phyloP scores from a whole-genome alignment of 1,140 invertebrate genomes.

The Bombus huntii region DNA sequence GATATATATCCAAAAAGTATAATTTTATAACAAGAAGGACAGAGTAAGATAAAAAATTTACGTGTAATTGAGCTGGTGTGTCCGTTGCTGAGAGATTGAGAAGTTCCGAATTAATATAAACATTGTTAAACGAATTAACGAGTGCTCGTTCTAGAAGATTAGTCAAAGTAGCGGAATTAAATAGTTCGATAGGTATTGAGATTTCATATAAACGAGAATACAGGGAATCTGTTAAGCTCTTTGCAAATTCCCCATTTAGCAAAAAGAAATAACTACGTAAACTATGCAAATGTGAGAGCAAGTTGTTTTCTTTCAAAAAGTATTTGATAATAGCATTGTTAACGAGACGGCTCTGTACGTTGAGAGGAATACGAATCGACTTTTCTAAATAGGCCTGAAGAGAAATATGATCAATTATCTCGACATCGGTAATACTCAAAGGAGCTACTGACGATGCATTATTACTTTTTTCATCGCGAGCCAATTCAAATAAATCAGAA shows the following conservation, averaged over 20 bases:
- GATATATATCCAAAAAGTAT: background rate
- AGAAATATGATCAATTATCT: slow-evolving; percentile 80
- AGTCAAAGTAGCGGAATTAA: slow-evolving; percentile 87
- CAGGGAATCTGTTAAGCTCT: slow-evolving; percentile 86
- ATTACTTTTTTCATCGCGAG: background rate
- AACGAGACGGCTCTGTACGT: slow-evolving; percentile 86
- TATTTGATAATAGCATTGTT: slow-evolving; percentile 88
- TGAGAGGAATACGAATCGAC: slow-evolving; percentile 87
- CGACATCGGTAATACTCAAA: slow-evolving; percentile 76
- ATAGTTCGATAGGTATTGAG: slow-evolving; percentile 85
- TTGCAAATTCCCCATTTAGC: slow-evolving; percentile 89
- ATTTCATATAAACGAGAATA: slow-evolving; percentile 86
- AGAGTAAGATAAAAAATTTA: slow-evolving; percentile 32
- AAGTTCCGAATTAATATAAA: slow-evolving; percentile 75
- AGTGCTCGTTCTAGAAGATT: slow-evolving; percentile 87
- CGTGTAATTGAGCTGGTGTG: slow-evolving; percentile 72
- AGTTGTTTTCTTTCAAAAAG: slow-evolving; percentile 86
- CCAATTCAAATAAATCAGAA: slow-evolving; percentile 28
- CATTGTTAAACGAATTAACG: slow-evolving; percentile 73
- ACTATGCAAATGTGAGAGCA: slow-evolving; percentile 87
- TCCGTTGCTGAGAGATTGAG: slow-evolving; percentile 74
- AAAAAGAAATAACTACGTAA: slow-evolving; percentile 89
- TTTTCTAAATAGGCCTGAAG: slow-evolving; percentile 86
- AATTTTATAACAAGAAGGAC: background rate
- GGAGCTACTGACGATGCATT: background rate